phyloP scores from a whole-genome alignment of 2,113 vertebrate genomes.

The Helogale parvula region DNA sequence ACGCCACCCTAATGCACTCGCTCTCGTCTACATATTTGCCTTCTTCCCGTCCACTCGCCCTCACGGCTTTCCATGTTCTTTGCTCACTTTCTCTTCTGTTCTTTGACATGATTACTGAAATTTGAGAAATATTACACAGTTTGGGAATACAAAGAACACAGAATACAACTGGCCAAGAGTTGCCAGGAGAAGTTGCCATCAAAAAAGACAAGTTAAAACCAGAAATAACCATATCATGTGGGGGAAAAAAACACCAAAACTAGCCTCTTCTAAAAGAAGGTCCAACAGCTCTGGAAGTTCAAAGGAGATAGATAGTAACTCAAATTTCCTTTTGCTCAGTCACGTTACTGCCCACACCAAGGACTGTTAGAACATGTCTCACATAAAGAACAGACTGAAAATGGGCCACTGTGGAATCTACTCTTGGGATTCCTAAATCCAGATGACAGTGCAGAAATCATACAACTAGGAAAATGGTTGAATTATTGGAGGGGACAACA shows the following conservation, averaged over 20 bases:
- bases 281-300: neutral
- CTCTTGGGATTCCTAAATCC: neutral
- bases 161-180: neutral
- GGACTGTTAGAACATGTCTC: neutral
- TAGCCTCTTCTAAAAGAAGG: neutral
- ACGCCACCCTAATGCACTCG: neutral
- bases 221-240: neutral
- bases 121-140: neutral
- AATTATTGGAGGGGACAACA: neutral
- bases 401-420: neutral
- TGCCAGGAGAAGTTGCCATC: neutral
- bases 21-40: neutral
- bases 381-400: neutral
- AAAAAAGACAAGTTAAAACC: neutral
- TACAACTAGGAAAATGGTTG: neutral
- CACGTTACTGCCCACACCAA: neutral
- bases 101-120: neutral
- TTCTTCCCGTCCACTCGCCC: neutral
- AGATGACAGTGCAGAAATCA: neutral
- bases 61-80: neutral
- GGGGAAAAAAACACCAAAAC: neutral
- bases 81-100: neutral
- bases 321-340: neutral
- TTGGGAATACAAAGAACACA: neutral
- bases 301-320: neutral